A percentile compares a stretch with the other conserved stretches of the same genome.
phyloP scores from a whole-genome alignment of 2,888 invertebrate species.

The Lasioglossum figueresi region DNA sequence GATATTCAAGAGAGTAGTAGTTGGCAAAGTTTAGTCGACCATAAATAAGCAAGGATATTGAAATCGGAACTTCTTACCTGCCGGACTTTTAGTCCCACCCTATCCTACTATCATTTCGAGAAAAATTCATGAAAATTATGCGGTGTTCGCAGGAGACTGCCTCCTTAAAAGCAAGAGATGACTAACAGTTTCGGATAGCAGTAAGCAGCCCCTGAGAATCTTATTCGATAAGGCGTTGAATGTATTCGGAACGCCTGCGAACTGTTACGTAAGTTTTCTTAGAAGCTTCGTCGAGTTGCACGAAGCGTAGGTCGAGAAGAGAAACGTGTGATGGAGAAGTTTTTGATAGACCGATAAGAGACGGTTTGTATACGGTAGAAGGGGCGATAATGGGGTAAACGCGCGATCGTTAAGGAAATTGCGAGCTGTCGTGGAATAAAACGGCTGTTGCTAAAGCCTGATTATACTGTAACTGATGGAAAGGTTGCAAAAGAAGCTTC shows the following conservation, averaged over 20 bases:
- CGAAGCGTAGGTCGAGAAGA: conserved; percentile 16
- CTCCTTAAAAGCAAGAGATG: not conserved
- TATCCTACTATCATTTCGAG: not conserved
- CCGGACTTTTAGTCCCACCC: not conserved
- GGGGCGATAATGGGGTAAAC: conserved; percentile 12
- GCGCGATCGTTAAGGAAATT: not conserved
- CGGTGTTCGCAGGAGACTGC: not conserved
- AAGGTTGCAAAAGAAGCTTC: conserved; percentile 6
- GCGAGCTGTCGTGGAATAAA: conserved; percentile 17
- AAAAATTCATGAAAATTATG: not conserved
- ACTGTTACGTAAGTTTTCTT: conserved; percentile 33
- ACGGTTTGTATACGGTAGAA: conserved; percentile 21
- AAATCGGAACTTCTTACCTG: not conserved
- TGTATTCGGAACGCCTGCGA: conserved; percentile 10
- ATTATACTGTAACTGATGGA: conserved; percentile 2
- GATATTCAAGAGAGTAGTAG: too few species aligned
- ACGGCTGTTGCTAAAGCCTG: not conserved
- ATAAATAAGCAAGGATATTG: not conserved
- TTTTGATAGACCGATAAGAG: conserved; percentile 17
- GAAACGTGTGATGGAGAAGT: conserved; percentile 5
- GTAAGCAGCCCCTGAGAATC: not conserved
- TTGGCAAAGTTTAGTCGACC: not conserved
- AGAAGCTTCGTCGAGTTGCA: not conserved
- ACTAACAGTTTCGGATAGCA: not conserved
- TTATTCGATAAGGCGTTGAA: not conserved